Conservation (phyloP, 1,140 invertebrate genomes). For the Apolygus lucorum region DNA sequence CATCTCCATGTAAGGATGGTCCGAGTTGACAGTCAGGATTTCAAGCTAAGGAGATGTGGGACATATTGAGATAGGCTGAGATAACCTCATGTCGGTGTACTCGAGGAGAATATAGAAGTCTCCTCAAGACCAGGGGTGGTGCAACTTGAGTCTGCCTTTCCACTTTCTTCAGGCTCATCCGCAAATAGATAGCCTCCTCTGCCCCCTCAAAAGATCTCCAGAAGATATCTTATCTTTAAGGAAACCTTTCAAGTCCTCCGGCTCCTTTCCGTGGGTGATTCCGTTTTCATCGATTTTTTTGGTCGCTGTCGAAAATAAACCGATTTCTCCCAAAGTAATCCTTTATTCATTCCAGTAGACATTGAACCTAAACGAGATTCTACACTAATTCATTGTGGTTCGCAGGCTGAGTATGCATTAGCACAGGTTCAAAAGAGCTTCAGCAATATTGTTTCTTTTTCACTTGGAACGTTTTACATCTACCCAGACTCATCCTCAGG, state of each 20-base stretch:
- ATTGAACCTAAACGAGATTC: too few species aligned
- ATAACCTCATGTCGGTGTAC: not conserved
- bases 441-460: too few species aligned
- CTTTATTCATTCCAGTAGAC: too few species aligned
- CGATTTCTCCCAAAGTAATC: too few species aligned
- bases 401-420: too few species aligned
- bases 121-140: not conserved
- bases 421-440: too few species aligned
- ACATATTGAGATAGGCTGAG: conserved; percentile 8
- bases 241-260: not conserved
- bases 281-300: not conserved
- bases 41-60: conserved; percentile 13
- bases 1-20: not conserved
- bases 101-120: conserved; percentile 8
- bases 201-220: not conserved
- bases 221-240: not conserved
- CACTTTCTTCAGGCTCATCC: conserved; percentile 5
- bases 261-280: not conserved
- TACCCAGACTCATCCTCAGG: too few species aligned
- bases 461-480: too few species aligned
- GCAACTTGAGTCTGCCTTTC: conserved; percentile 4
- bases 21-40: conserved; percentile 6
- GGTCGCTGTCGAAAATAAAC: not conserved
- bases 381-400: too few species aligned
- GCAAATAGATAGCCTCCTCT: conserved; percentile 5